phyloP scores from a whole-genome alignment of 2,113 vertebrate genomes.

The Hydrochoerus hydrochaeris region DNA sequence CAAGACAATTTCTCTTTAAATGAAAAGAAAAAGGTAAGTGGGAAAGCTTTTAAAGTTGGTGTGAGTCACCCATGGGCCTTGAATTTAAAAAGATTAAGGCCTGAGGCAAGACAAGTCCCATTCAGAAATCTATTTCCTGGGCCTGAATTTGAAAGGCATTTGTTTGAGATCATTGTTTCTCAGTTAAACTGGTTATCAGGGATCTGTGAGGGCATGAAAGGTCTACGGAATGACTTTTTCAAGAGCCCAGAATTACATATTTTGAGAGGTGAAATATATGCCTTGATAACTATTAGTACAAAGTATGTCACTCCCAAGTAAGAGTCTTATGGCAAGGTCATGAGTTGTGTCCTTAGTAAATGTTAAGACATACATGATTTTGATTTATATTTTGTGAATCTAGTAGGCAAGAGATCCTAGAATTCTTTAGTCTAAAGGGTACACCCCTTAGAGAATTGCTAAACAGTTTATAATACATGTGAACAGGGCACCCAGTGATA shows the following conservation, averaged over 20 bases:
- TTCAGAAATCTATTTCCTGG: neutral
- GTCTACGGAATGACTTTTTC: neutral
- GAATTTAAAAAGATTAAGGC: neutral
- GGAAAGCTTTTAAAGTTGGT: neutral
- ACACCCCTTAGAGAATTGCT: neutral
- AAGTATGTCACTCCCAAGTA: neutral
- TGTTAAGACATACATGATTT: neutral
- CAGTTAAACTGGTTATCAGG: neutral
- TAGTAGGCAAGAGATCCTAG: neutral
- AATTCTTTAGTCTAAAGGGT: neutral
- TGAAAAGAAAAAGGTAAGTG: neutral
- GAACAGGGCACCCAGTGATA: neutral
- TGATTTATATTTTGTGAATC: neutral
- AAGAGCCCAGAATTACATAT: neutral
- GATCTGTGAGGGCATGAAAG: neutral
- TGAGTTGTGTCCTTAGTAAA: neutral
- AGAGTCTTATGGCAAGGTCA: neutral
- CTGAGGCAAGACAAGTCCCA: too few species aligned
- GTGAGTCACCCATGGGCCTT: neutral
- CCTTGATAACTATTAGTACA: neutral
- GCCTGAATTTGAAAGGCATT: neutral
- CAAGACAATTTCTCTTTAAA: neutral
- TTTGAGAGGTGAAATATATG: neutral
- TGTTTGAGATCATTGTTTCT: neutral
- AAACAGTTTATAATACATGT: neutral